These are phyloP conservation scores for Gambusia yucatana DNA, from an alignment of 2,797 vertebrate species.

Conservation along the genomic window DNA sequence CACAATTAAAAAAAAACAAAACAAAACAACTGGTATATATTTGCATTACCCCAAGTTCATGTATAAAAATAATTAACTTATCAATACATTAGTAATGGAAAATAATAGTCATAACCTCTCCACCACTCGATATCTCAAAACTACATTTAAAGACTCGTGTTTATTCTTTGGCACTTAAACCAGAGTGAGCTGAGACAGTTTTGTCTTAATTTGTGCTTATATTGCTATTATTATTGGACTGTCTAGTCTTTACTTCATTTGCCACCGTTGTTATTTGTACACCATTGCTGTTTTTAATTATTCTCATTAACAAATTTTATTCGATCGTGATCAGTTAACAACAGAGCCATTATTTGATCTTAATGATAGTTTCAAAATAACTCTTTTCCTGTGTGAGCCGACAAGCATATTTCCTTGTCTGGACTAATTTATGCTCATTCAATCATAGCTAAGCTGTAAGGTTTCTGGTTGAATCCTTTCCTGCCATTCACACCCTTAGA, in stretches of 20 bases:
- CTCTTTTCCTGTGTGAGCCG: too few species aligned
- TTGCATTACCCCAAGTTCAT: neutral
- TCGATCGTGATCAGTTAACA: neutral
- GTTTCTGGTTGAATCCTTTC: conserved; percentile 16
- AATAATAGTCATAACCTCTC: neutral
- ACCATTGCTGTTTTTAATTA: neutral
- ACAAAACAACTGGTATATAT: neutral
- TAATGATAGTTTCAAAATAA: neutral
- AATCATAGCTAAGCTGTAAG: conserved; percentile 21
- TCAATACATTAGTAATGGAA: neutral
- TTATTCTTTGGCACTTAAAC: neutral
- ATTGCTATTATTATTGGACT: neutral
- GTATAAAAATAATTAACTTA: neutral
- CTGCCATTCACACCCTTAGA: conserved; percentile 11
- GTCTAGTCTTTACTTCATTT: neutral
- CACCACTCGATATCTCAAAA: neutral
- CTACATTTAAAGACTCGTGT: neutral
- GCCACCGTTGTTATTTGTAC: neutral
- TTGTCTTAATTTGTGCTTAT: neutral
- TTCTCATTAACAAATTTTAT: neutral
- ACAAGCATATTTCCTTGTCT: neutral
- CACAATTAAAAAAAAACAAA: too few species aligned
- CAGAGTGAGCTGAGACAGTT: neutral
- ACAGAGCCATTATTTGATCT: neutral
- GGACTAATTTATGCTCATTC: neutral